phyloP scores from a whole-genome alignment of 2,888 invertebrate species.

The Cephus rjabovi region DNA sequence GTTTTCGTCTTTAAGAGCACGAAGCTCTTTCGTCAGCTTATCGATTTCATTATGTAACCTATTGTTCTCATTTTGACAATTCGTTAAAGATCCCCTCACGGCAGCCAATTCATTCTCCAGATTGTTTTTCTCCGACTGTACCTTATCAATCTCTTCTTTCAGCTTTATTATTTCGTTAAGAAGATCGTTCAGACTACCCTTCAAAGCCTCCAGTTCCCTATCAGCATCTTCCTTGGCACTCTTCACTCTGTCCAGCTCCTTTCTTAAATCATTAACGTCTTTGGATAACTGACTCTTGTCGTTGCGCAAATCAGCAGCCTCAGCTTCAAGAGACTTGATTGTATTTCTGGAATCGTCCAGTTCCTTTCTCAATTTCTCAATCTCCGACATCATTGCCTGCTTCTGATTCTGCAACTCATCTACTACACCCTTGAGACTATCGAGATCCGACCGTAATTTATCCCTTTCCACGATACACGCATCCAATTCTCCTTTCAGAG shows the following conservation, averaged over 20 bases:
- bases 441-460: constrained; percentile 25
- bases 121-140: constrained; percentile 19
- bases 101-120: constrained; percentile 25
- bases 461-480: constrained; percentile 28
- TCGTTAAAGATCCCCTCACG: not conserved
- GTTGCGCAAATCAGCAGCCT: constrained; percentile 21
- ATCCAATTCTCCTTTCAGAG: constrained; percentile 26
- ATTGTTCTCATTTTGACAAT: constrained; percentile 21
- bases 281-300: constrained; percentile 28
- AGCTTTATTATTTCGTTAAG: constrained; percentile 30
- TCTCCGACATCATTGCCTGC: not conserved
- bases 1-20: constrained; percentile 21
- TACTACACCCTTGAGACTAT: constrained; percentile 12
- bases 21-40: constrained; percentile 18
- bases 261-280: constrained; percentile 19
- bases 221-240: constrained; percentile 28
- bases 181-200: constrained; percentile 39
- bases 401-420: constrained; percentile 6
- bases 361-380: constrained; percentile 23
- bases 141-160: constrained; percentile 25
- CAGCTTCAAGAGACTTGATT: constrained; percentile 25
- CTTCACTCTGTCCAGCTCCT: constrained; percentile 27
- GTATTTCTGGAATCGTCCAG: constrained; percentile 13
- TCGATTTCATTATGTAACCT: constrained; percentile 31
- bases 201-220: constrained; percentile 36